Evolutionary conservation across 2,888 invertebrate genomes (phyloP).

Genomic region (Stenodera caucasica): DNA sequence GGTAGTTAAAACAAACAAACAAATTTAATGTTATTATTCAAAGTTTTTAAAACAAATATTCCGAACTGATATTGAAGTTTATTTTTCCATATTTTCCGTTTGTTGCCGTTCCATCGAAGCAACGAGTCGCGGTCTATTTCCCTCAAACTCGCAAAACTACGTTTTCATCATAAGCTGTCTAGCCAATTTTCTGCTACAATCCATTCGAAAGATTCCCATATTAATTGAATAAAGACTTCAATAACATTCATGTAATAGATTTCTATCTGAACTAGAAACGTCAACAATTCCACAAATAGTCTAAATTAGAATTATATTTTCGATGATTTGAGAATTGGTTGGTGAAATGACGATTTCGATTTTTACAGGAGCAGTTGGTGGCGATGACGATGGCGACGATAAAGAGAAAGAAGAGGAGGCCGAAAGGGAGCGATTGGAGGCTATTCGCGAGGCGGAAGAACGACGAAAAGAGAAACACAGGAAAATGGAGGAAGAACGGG

Average conservation of each 20-base stretch:
- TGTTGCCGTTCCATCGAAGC: too few relatives aligned
- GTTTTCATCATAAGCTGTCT: neutral
- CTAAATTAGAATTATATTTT: too few relatives aligned
- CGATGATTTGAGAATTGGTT: too few relatives aligned
- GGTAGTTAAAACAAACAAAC: too few relatives aligned
- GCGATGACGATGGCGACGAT: conserved; percentile 91
- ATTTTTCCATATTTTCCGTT: too few relatives aligned
- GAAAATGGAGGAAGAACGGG: conserved; percentile 99
- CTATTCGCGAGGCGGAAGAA: conserved; percentile 97
- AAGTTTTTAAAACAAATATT: too few relatives aligned
- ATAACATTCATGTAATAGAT: neutral
- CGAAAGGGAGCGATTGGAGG: conserved; percentile 96
- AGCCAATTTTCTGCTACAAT: neutral
- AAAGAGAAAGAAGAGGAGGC: conserved; percentile 99
- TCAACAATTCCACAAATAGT: conserved; percentile 8
- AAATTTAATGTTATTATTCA: too few relatives aligned
- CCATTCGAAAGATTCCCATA: neutral
- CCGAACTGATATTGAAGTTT: too few relatives aligned
- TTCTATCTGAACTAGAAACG: neutral
- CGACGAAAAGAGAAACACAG: conserved; percentile 98
- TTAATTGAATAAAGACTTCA: neutral
- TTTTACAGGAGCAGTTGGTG: conserved; percentile 80
- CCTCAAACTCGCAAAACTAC: neutral
- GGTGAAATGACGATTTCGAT: too few relatives aligned
- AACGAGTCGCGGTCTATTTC: too few relatives aligned